These are phyloP conservation scores for Drosophila macrothrix DNA, from an alignment of 2,888 invertebrate genomes.

Conservation along the genomic window DNA sequence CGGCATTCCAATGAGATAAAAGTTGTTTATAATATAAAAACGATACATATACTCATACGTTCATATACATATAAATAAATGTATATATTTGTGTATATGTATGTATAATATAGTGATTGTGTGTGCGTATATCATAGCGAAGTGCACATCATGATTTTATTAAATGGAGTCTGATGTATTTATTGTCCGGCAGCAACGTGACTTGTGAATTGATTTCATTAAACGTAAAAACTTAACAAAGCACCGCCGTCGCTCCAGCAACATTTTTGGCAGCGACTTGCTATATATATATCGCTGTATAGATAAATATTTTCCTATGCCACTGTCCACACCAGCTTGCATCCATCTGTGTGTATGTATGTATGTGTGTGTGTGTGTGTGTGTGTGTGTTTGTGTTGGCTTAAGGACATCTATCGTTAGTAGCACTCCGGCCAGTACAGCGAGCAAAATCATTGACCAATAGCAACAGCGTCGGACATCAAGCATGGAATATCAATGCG, in stretches of 20 bases:
- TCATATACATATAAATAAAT: constrained; percentile 16
- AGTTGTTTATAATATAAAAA: constrained; percentile 73
- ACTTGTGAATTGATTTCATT: constrained; percentile 84
- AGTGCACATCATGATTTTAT: constrained; percentile 84
- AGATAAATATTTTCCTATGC: constrained; percentile 70
- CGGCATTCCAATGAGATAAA: constrained; percentile 79
- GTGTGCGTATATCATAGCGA: constrained; percentile 65
- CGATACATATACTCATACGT: constrained; percentile 47
- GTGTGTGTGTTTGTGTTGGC: constrained; percentile 54
- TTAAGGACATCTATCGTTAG: constrained; percentile 79
- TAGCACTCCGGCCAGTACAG: constrained; percentile 36
- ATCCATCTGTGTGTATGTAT: neutral
- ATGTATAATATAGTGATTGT: constrained; percentile 63
- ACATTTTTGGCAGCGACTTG: constrained; percentile 65
- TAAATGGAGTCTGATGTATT: constrained; percentile 84
- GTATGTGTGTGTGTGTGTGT: constrained; percentile 12
- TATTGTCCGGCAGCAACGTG: constrained; percentile 84
- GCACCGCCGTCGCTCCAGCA: constrained; percentile 55
- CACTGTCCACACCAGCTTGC: constrained; percentile 39
- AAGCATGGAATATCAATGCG: constrained; percentile 76
- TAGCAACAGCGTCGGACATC: constrained; percentile 72
- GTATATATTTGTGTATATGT: constrained; percentile 19
- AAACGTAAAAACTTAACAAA: constrained; percentile 81
- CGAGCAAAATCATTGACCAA: constrained; percentile 72
- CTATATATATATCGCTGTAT: constrained; percentile 53